These are phyloP conservation scores for Girardinus metallicus DNA, from an alignment of 2,797 vertebrate genomes.

Conservation along the genomic window DNA sequence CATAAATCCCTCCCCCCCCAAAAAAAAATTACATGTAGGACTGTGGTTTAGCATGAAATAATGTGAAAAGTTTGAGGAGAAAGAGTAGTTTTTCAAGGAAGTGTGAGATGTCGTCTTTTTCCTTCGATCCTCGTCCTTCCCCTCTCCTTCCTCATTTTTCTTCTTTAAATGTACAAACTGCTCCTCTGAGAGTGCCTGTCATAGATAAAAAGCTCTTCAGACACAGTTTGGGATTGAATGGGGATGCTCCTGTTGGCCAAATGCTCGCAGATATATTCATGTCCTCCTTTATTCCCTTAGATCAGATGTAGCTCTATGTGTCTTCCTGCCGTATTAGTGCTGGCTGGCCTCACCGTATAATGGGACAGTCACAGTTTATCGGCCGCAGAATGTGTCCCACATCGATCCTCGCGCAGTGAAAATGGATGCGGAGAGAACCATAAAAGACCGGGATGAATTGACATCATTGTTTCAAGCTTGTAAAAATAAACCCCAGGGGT, in stretches of 20 bases:
- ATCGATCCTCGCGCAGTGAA: slow-evolving; percentile 49
- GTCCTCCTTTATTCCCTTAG: slow-evolving; percentile 47
- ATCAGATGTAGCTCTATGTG: not conserved
- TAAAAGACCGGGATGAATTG: slow-evolving; percentile 46
- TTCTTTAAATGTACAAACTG: slow-evolving; percentile 37
- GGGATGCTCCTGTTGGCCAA: slow-evolving; percentile 37
- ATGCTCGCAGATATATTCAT: not conserved
- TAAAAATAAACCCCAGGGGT: slow-evolving; percentile 30
- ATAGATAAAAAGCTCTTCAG: slow-evolving; percentile 55
- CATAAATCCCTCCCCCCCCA: not conserved
- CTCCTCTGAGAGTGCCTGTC: slow-evolving; percentile 53
- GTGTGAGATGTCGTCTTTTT: slow-evolving; percentile 61
- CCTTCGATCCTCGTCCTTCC: slow-evolving; percentile 36
- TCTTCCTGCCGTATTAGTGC: slow-evolving; percentile 8
- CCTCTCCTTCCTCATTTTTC: slow-evolving; percentile 22
- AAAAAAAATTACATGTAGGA: not conserved
- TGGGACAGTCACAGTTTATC: slow-evolving; percentile 44
- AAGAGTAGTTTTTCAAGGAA: slow-evolving; percentile 46
- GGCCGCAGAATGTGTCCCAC: slow-evolving; percentile 48
- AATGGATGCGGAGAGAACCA: slow-evolving; percentile 39
- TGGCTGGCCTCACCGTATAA: slow-evolving; percentile 22
- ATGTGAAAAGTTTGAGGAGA: not conserved
- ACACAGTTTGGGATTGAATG: slow-evolving; percentile 30
- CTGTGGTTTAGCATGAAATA: not conserved
- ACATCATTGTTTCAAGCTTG: slow-evolving; percentile 36